Base-by-base conservation (phyloP, 2,113 vertebrate species). In the Dicerorhinus sumatrensis region DNA sequence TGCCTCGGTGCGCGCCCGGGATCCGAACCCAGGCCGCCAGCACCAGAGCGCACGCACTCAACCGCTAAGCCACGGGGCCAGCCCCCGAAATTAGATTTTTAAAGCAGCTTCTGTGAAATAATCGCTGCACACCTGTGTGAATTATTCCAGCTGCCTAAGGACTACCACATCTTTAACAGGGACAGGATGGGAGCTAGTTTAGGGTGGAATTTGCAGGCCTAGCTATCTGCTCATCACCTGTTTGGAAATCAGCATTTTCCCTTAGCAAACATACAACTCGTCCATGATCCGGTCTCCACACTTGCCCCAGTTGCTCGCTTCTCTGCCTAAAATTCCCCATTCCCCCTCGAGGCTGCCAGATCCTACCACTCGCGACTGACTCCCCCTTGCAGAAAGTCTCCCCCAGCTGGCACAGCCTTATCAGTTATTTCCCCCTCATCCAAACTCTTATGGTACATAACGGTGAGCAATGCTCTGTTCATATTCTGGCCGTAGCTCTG, bases 91-190 rank as follows among this genome's bases (percentile, higher is more conserved):
- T 10, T 6, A 13, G 42, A 42, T 42, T 54, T 42, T 29, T 29
- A 20, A 90, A 58, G 25, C 48, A 29, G 5, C 48, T 60, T 77
- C 72, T 51, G 21, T 9, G 46, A 73, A 11, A 27, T 11, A 60
- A 9, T 69, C 27, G 21, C 14, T 9, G 13, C 7, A 1, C 2
- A 14, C 21, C 0, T 42, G 3, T 14, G 27, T 12, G 42, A 46
- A 14, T 2, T 12, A 5, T 2, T 5, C 60, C 5, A 0, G 1
- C 36, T 2, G 58, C 10, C 21, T 36, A 0, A 14, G 17, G n/a
- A 42, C 6, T 1, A 6, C 4, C 36, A 20, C 58, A 42, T 21
- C 17, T 4, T 4, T 25, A 13, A 6, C 5, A 25, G 27, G 29
- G 23, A 27, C 8, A 12, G 16, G 21, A 29, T 8, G 0, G 5